A percentile compares a stretch with the other conserved stretches of the same genome.
These are phyloP conservation scores for Panulirus ornatus DNA, from an alignment of 1,140 invertebrate species.

Conservation along the genomic window DNA sequence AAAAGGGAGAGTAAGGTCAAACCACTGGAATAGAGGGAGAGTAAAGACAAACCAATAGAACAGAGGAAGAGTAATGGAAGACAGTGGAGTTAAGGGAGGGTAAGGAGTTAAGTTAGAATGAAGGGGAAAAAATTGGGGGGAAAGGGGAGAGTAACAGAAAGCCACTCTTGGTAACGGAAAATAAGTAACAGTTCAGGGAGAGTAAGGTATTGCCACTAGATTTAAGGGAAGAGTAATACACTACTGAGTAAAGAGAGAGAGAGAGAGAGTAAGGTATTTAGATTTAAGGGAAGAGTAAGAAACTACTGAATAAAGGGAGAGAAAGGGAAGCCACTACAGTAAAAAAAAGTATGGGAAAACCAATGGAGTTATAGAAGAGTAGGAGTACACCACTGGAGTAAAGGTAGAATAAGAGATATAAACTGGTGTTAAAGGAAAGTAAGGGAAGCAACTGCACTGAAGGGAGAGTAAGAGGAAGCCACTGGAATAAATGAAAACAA, in stretches of 20 bases:
- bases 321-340: neutral
- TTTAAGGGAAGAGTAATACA: neutral
- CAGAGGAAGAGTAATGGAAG: too few species aligned
- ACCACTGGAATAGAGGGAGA: neutral
- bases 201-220: neutral
- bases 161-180: too few species aligned
- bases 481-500: too few species aligned
- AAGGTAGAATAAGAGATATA: too few species aligned
- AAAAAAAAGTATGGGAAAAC: neutral
- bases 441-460: too few species aligned
- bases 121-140: neutral
- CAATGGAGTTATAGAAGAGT: neutral
- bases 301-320: too few species aligned
- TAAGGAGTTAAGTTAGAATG: neutral
- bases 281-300: neutral
- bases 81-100: neutral
- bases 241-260: neutral
- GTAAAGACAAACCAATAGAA: neutral
- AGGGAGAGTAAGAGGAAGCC: too few species aligned
- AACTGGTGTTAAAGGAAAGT: too few species aligned
- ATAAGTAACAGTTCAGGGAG: neutral
- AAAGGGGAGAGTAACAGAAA: too few species aligned
- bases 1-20: neutral
- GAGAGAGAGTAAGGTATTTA: neutral
- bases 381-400: too few species aligned